Evolutionary conservation across 2,113 vertebrate genomes (phyloP).

Genomic region (Dissostichus mawsoni): DNA sequence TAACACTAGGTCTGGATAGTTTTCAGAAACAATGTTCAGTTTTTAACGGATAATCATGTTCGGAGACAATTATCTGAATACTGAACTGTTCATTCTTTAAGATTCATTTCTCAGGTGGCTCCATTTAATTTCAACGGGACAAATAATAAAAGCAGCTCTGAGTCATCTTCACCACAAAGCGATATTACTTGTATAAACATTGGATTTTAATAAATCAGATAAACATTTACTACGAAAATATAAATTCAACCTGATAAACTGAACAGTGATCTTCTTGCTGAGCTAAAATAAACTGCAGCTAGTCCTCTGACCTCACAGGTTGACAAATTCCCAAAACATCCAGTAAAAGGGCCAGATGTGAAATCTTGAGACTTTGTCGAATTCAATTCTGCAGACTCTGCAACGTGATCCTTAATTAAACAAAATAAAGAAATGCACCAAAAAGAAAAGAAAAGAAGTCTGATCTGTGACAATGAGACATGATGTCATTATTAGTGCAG

Average conservation of each 20-base stretch:
- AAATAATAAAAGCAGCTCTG: background rate
- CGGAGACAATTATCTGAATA: too few species aligned
- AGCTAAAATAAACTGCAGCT: background rate
- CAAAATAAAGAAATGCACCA: background rate
- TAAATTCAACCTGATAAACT: background rate
- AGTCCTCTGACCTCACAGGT: conserved; percentile 28
- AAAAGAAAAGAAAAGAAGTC: background rate
- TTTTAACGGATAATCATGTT: too few species aligned
- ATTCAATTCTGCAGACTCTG: background rate
- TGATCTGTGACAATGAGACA: conserved; percentile 1
- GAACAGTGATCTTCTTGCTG: background rate
- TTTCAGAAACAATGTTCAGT: too few species aligned
- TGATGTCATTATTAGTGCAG: background rate
- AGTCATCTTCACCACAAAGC: background rate
- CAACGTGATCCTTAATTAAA: conserved; percentile 8
- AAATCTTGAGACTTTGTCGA: conserved; percentile 15
- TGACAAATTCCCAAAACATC: conserved; percentile 24
- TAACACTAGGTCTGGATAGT: too few species aligned
- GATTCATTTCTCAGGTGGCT: background rate
- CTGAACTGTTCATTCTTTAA: background rate
- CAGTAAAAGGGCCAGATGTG: conserved; percentile 16
- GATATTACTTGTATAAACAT: background rate
- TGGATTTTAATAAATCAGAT: too few species aligned
- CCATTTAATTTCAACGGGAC: background rate
- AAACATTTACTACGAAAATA: background rate